Percentiles rank a stretch among this genome's conserved stretches.
These are phyloP conservation scores for Ptychochromis oligacanthus DNA, from an alignment of 2,113 vertebrate genomes.

Conservation along the genomic window DNA sequence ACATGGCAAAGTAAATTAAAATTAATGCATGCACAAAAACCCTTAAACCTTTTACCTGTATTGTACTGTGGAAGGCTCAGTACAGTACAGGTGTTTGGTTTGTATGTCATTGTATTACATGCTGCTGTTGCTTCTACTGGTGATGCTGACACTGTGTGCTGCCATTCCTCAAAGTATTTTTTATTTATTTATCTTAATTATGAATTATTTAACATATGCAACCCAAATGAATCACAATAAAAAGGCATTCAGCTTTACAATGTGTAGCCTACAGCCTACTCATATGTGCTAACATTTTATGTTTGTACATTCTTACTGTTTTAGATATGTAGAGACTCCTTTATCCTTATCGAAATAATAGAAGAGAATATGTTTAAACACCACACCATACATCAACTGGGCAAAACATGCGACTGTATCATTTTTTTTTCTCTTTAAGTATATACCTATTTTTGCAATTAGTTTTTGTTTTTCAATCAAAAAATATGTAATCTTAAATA, in stretches of 20 bases:
- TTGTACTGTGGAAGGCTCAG: rapidly evolving
- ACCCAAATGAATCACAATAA: neutral
- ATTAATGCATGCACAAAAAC: neutral
- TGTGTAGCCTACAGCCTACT: neutral
- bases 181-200: neutral
- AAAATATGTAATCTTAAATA: too few species aligned
- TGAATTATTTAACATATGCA: neutral
- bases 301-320: neutral
- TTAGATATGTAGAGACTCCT: neutral
- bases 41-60: rapidly evolving
- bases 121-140: slow-evolving; percentile 15
- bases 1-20: neutral
- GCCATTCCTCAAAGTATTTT: slow-evolving; percentile 35
- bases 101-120: slow-evolving; percentile 39
- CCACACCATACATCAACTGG: too few species aligned
- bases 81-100: neutral
- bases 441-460: too few species aligned
- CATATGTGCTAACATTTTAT: neutral
- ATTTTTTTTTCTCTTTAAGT: too few species aligned
- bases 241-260: neutral
- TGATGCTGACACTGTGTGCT: slow-evolving; percentile 32
- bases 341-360: neutral
- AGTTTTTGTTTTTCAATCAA: too few species aligned
- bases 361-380: too few species aligned
- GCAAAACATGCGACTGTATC: too few species aligned